A percentile compares a stretch with the other conserved stretches of the same genome.
phyloP scores from a whole-genome alignment of 2,888 invertebrate genomes.

The Euphydryas editha region DNA sequence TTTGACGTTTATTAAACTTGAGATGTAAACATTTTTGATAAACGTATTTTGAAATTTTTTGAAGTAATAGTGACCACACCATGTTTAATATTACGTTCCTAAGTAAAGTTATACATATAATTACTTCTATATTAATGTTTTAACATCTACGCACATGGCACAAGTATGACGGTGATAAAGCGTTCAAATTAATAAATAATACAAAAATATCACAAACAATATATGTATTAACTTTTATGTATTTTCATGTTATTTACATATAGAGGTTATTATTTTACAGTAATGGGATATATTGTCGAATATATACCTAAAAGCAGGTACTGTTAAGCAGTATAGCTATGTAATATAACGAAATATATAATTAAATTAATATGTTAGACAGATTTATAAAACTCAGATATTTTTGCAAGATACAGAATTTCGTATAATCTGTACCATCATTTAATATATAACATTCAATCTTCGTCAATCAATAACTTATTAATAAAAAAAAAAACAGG shows the following conservation, averaged over 20 bases:
- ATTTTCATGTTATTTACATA: slow-evolving; percentile 51
- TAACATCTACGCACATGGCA: slow-evolving; percentile 27
- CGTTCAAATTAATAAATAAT: slow-evolving; percentile 12
- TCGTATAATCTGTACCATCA: background rate
- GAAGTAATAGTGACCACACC: background rate
- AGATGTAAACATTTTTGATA: no score
- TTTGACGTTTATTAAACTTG: no score
- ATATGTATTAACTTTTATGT: slow-evolving; percentile 38
- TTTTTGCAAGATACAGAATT: slow-evolving; percentile 5
- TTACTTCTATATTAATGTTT: slow-evolving; percentile 5
- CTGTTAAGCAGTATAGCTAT: slow-evolving; percentile 55
- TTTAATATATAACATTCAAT: background rate
- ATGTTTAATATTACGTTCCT: background rate
- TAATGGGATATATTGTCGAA: slow-evolving; percentile 64
- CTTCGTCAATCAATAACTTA: background rate
- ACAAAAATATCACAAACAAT: slow-evolving; percentile 41
- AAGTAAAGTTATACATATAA: background rate
- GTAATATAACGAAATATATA: background rate
- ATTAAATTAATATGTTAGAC: background rate
- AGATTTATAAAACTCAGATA: background rate
- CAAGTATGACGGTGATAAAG: slow-evolving; percentile 19
- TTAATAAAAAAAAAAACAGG: background rate
- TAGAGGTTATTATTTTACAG: slow-evolving; percentile 46
- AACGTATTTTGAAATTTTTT: background rate
- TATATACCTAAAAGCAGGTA: slow-evolving; percentile 72